These are phyloP conservation scores for Seira musarum DNA, from an alignment of 2,888 invertebrate species.

Conservation along the genomic window DNA sequence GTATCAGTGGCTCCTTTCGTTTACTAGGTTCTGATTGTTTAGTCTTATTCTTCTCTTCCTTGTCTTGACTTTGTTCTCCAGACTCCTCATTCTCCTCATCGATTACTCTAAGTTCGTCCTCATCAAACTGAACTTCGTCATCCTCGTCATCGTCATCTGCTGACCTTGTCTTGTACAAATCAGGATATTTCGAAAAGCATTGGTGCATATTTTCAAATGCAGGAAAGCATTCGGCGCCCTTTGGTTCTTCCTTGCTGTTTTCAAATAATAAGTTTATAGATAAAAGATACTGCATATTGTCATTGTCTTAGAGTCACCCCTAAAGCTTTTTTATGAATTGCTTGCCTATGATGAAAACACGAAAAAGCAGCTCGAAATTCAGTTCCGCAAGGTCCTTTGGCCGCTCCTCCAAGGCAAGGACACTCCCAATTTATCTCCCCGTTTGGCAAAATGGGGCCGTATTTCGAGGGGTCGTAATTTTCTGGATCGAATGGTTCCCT, in stretches of 20 bases:
- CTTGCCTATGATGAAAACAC: slow-evolving; percentile 91
- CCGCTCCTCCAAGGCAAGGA: slow-evolving; percentile 98
- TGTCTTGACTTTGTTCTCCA: slow-evolving; percentile 26
- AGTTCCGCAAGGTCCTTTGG: slow-evolving; percentile 94
- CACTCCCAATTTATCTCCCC: slow-evolving; percentile 98
- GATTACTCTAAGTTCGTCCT: slow-evolving; percentile 68
- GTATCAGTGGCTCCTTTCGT: slow-evolving; percentile 37
- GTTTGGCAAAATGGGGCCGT: slow-evolving; percentile 86
- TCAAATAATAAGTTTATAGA: slow-evolving; percentile 5
- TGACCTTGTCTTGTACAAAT: slow-evolving; percentile 77
- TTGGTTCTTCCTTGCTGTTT: slow-evolving; percentile 82
- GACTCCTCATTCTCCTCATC: slow-evolving; percentile 33
- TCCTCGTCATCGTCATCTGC: slow-evolving; percentile 78
- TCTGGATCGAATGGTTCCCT: slow-evolving; percentile 74
- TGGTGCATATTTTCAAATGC: slow-evolving; percentile 91
- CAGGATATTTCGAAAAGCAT: slow-evolving; percentile 91
- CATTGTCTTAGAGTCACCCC: too few relatives aligned
- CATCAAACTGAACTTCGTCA: slow-evolving; percentile 72
- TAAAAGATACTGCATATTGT: too few relatives aligned
- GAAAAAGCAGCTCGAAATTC: slow-evolving; percentile 95
- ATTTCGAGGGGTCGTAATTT: slow-evolving; percentile 78
- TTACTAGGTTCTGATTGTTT: slow-evolving; percentile 35
- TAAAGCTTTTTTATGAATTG: background rate
- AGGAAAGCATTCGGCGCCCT: slow-evolving; percentile 94
- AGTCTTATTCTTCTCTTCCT: slow-evolving; percentile 50